Percentiles rank a stretch among this genome's conserved stretches.
Evolutionary conservation across 2,888 invertebrate species (phyloP).

Genomic region (Trimorus sp.): DNA sequence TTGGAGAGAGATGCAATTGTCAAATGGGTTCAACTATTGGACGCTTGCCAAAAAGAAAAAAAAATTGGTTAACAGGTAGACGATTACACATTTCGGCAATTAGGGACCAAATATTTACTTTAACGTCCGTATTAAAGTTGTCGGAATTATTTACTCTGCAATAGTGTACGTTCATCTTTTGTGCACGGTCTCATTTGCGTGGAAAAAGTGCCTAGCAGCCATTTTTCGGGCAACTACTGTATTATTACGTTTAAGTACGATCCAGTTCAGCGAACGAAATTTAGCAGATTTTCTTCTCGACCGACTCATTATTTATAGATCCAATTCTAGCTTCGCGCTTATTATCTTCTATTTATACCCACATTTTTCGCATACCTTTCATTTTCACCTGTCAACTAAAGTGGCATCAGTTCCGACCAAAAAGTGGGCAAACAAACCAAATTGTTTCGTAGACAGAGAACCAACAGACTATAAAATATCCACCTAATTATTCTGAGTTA

Average conservation of each 20-base stretch:
- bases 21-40: conserved; percentile 24
- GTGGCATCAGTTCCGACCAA: conserved; percentile 19
- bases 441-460: no score
- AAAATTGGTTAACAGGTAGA: neutral
- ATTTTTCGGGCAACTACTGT: no score
- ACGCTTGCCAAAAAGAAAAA: conserved; percentile 22
- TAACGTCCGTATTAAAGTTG: no score
- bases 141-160: no score
- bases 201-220: no score
- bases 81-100: no score
- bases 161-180: no score
- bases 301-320: conserved; percentile 33
- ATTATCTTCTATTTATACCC: conserved; percentile 37
- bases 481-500: no score
- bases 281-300: conserved; percentile 9
- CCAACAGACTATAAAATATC: no score
- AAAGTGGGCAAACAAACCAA: neutral
- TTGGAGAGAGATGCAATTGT: conserved; percentile 9
- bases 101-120: no score
- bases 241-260: conserved; percentile 8
- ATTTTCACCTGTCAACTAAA: conserved; percentile 24
- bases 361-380: conserved; percentile 28
- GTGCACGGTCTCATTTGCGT: no score
- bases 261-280: conserved; percentile 11
- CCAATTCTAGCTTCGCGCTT: conserved; percentile 28